Evolutionary conservation across 2,888 invertebrate genomes (phyloP).

Genomic region (Dicyrtoma fusca): DNA sequence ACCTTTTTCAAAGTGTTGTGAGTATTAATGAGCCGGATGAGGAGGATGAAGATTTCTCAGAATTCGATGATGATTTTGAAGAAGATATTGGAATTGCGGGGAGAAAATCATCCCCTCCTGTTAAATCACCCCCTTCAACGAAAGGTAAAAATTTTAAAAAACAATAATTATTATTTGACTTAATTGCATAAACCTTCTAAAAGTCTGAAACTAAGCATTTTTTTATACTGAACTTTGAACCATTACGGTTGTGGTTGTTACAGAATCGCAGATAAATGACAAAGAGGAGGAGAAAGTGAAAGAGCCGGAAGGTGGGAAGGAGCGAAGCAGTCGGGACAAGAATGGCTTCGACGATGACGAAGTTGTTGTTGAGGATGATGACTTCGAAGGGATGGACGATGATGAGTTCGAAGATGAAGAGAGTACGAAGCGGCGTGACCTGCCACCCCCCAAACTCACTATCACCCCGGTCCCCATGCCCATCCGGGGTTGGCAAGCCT

Average conservation of each 20-base stretch:
- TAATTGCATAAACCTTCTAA: no score
- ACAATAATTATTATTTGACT: no score
- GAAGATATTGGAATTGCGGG: slow-evolving; percentile 39
- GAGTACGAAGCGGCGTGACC: slow-evolving; percentile 12
- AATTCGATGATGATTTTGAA: slow-evolving; percentile 56
- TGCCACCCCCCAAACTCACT: slow-evolving; percentile 52
- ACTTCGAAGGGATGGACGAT: slow-evolving; percentile 55
- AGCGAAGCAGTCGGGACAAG: slow-evolving; percentile 28
- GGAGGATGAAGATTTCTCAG: slow-evolving; percentile 56
- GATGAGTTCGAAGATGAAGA: slow-evolving; percentile 52
- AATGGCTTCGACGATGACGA: slow-evolving; percentile 47
- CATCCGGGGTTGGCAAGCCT: slow-evolving; percentile 55
- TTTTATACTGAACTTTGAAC: no score
- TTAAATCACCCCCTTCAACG: neutral
- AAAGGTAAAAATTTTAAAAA: slow-evolving; percentile 11
- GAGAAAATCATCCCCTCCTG: neutral
- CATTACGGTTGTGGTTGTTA: no score
- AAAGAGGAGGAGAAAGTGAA: neutral
- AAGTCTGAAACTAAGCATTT: no score
- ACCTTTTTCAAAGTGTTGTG: slow-evolving; percentile 15
- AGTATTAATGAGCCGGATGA: slow-evolving; percentile 28
- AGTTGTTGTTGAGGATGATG: slow-evolving; percentile 53
- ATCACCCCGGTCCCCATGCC: slow-evolving; percentile 56
- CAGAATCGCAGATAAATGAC: neutral
- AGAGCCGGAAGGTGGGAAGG: slow-evolving; percentile 32